Evolutionary conservation across 1,140 invertebrate species (phyloP).

Genomic region (Ostrea denselamellosa): DNA sequence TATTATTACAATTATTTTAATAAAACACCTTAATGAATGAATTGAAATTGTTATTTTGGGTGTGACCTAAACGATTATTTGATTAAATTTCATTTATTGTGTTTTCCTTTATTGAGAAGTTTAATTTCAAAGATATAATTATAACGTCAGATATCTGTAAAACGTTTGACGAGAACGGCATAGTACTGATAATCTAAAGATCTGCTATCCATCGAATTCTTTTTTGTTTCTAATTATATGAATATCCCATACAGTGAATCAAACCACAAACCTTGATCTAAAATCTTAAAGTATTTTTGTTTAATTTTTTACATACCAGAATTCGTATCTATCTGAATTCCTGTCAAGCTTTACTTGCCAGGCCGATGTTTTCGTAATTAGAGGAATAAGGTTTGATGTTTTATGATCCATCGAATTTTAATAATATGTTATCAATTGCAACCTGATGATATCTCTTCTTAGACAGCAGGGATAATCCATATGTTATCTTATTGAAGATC

Average conservation of each 20-base stretch:
- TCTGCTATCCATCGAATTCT: no score
- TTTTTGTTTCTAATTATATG: no score
- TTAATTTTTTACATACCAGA: constrained; percentile 3
- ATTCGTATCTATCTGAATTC: constrained; percentile 33
- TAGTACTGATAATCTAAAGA: no score
- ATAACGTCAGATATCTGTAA: background rate
- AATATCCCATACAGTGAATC: background rate
- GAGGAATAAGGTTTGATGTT: background rate
- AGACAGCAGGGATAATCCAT: background rate
- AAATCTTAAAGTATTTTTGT: background rate
- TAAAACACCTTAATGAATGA: no score
- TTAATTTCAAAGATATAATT: no score
- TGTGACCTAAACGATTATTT: no score
- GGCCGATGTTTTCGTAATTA: background rate
- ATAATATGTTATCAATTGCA: constrained; percentile 1
- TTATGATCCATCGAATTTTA: background rate
- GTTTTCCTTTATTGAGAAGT: background rate
- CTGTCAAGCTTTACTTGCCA: background rate
- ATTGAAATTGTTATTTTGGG: no score
- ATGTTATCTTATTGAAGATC: background rate
- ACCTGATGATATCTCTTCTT: background rate
- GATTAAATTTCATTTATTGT: background rate
- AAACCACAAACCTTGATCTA: constrained; percentile 22
- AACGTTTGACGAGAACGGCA: background rate
- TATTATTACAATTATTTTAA: no score